Evolutionary conservation across 2,888 invertebrate species (phyloP), one percentile per base, ranked within the genome.

Genomic region (Adelphocoris suturalis): DNA sequence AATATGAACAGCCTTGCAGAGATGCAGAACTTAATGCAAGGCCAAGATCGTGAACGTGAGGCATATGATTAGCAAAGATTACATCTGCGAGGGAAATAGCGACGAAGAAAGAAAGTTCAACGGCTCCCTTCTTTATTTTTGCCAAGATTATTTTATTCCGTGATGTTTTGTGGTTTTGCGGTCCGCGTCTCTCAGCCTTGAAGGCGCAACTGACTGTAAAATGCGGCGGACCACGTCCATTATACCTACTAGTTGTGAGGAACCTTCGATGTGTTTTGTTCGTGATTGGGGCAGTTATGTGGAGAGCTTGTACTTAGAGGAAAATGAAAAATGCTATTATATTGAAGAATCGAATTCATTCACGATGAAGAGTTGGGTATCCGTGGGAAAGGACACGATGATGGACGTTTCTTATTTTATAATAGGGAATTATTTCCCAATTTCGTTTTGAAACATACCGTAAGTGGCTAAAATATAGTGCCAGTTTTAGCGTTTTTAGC

Each of bases 141-240:
- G n/a, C 61, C 14, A 61, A 61, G 61, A 61, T 61, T 37, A 37
- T 37, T n/a, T 52, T 80, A 81, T 48, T 81, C 81, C 57, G 85
- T 57, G 85, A 57, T 85, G 61, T 75, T 86, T 47, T 86, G 86
- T 19, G 86, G 86, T 86, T 86, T 86, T 75, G 75, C 46, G 86
- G 86, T 75, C 48, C 48, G 19, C 75, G 13, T 37, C 37, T 61
- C 11, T 82, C 37, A 85, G 55, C 85, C 85, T 85, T 85, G 85
- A 85, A 85, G 85, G 61, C 37, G 61, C 57, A 55, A 85, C n/a
- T 61, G 61, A 28, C n/a, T 61, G 85, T 11, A 48, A 82, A 82
- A 68, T 68, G 68, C 68, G 68, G 68, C 23, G 12, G 23, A 23
- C 68, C 68, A 23, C 23, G 68, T 68, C 19, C 23, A 68, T 68